Base-by-base conservation (phyloP, 2,113 vertebrate genomes). In the Ivindomyrus marchei region DNA sequence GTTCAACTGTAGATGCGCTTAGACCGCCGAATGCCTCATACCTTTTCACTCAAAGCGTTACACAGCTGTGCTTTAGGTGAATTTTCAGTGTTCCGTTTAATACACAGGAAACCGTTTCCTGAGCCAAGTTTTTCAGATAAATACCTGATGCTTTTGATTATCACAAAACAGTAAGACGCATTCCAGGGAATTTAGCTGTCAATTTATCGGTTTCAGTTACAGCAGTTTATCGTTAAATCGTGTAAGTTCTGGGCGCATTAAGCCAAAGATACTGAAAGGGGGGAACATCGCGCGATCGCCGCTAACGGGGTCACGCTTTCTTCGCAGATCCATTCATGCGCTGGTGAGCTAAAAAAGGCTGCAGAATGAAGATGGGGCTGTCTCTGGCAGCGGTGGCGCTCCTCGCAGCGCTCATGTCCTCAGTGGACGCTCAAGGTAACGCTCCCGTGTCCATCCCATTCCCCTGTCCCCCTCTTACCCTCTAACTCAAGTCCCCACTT, bases 391-490 rank as follows among this genome's bases (percentile, higher is more conserved):
- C 94, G 10, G 96, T 96, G 94, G 97, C 96, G 93, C 94, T 98
- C 87, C 94, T 97, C 70, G 96, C 96, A 94, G 96, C 96, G 91
- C 94, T 99, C 90, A 92, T 99, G 92, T 96, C 96, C 92, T 96
- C 96, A 90, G 95, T 95, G 91, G 96, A 98, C 93, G 98, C 98
- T 93, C 97, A 99, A 99, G 98, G 98, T 99, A 99, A 97, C 93
- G 85, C 62, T 91, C 88, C 89, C 89, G 2, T 13, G 27, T 77
- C 89, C 90, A 88, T 62, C n/a, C 70, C 6, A 11, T 62, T 9
- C 90, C 80, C 46, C n/a, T 11, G n/a, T 84, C 27, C 46, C 77
- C 53, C 86, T 53, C 87, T 11, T 47, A 62, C 90, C 46, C 49
- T 85, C 39, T 15, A 21, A 49, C 85, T 86, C n/a, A 31, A n/a